Evolutionary conservation across 1,140 invertebrate genomes (phyloP).

Genomic region (Ptiloglossa arizonensis): DNA sequence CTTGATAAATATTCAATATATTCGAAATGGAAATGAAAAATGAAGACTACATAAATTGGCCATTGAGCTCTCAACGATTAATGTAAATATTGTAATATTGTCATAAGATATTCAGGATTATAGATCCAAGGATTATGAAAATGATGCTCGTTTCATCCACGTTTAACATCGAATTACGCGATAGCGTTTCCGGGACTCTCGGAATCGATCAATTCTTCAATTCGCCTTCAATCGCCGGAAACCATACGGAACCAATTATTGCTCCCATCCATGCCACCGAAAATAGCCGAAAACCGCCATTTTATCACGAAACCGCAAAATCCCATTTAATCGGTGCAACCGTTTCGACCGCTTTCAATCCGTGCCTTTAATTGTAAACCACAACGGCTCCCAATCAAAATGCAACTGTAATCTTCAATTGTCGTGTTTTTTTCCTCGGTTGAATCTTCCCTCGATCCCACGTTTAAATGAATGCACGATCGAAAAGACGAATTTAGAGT

Average conservation of each 20-base stretch:
- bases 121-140: no score
- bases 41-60: no score
- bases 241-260: constrained; percentile 19
- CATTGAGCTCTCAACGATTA: no score
- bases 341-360: constrained; percentile 52
- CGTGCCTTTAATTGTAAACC: constrained; percentile 58
- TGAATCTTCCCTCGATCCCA: no score
- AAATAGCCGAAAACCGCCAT: constrained; percentile 51
- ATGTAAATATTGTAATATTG: no score
- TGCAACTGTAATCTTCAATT: constrained; percentile 16
- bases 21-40: no score
- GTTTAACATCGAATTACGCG: background rate
- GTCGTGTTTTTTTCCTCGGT: background rate
- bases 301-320: constrained; percentile 59
- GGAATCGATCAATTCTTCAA: constrained; percentile 15
- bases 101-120: no score
- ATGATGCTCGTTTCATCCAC: background rate
- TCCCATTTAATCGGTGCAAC: constrained; percentile 52
- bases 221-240: constrained; percentile 20
- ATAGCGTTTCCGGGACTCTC: background rate
- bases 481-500: no score
- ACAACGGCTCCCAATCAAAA: constrained; percentile 27
- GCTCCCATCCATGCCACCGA: background rate
- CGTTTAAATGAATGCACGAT: no score
- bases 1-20: no score